Percentiles rank a stretch among this genome's conserved stretches.
Evolutionary conservation across 2,797 vertebrate species (phyloP).

Genomic region (Gallirallus australis): DNA sequence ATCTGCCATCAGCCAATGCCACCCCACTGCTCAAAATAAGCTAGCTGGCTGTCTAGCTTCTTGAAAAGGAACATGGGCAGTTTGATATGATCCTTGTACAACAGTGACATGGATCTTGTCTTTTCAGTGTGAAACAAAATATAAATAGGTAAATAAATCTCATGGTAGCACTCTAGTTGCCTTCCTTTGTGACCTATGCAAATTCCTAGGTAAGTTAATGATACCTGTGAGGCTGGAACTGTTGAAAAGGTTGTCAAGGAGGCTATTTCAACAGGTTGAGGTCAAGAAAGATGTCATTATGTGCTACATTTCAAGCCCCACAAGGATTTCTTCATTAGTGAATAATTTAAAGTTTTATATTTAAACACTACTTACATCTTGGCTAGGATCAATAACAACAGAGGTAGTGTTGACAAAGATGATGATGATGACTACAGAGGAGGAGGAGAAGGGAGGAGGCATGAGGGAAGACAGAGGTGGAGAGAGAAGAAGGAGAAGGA

Average conservation of each 20-base stretch:
- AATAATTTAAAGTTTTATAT: not conserved
- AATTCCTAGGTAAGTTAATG: not conserved
- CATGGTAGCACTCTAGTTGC: not conserved
- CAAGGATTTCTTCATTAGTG: not conserved
- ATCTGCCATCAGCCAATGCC: not conserved
- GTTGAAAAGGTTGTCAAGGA: not conserved
- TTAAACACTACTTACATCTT: not conserved
- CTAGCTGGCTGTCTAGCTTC: not conserved
- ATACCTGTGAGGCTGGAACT: not conserved
- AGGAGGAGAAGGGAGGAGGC: too few species aligned
- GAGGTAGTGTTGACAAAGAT: too few species aligned
- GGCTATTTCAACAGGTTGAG: not conserved
- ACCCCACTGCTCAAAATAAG: not conserved
- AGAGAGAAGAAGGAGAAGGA: too few species aligned
- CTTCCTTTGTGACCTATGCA: not conserved
- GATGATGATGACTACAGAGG: too few species aligned
- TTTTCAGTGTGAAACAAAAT: not conserved
- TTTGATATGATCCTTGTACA: not conserved
- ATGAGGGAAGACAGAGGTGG: too few species aligned
- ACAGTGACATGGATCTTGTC: not conserved
- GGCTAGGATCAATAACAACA: not conserved
- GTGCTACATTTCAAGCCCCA: not conserved
- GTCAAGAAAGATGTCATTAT: not conserved
- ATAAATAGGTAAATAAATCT: not conserved
- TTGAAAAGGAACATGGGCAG: not conserved